Evolutionary conservation across 1,140 invertebrate genomes (phyloP).

Genomic region (Pantala flavescens): DNA sequence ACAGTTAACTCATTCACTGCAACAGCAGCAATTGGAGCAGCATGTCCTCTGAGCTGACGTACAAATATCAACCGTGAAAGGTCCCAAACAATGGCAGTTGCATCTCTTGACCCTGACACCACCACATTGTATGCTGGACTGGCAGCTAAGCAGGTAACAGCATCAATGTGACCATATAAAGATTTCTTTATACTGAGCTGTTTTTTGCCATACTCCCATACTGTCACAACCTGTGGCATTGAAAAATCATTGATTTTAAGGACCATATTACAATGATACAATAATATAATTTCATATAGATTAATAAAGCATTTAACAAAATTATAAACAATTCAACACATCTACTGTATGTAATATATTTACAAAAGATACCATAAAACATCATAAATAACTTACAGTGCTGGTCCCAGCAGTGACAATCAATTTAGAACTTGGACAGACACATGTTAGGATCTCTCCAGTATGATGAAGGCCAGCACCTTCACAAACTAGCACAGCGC

Average conservation of each 20-base stretch:
- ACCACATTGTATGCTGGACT: slow-evolving; percentile 88
- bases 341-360: too few species aligned
- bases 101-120: slow-evolving; percentile 86
- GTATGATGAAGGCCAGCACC: slow-evolving; percentile 71
- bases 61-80: slow-evolving; percentile 85
- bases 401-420: slow-evolving; percentile 93
- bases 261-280: too few species aligned
- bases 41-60: slow-evolving; percentile 67
- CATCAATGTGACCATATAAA: slow-evolving; percentile 89
- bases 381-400: slow-evolving; percentile 51
- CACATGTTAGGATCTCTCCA: slow-evolving; percentile 89
- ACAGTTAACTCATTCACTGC: slow-evolving; percentile 94
- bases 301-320: too few species aligned
- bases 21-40: slow-evolving; percentile 86
- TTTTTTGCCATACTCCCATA: slow-evolving; percentile 78
- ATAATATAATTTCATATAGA: too few species aligned
- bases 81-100: slow-evolving; percentile 95
- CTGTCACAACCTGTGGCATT: slow-evolving; percentile 66
- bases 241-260: too few species aligned
- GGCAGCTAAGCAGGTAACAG: slow-evolving; percentile 84
- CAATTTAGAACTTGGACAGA: slow-evolving; percentile 82
- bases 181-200: slow-evolving; percentile 70
- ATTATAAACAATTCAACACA: too few species aligned
- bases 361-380: too few species aligned
- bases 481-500: slow-evolving; percentile 89